Evolutionary conservation across 1,140 invertebrate genomes (phyloP), one percentile per base, ranked within the genome.

Genomic region (Macrosteles quadrilineatus): DNA sequence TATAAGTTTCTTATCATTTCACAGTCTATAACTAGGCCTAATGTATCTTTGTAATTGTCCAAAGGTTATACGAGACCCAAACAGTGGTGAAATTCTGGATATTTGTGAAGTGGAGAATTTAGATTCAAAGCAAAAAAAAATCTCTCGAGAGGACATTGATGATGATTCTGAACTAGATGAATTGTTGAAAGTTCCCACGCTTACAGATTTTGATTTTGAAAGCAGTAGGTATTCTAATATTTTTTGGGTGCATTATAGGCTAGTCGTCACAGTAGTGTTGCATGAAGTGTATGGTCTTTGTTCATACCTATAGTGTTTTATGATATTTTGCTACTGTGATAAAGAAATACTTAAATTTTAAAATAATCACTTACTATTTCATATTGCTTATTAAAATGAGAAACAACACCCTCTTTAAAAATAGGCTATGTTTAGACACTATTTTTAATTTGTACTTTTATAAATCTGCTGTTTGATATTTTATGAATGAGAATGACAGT

Each of bases 161-260:
- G 23, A 23, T 29, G 55, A 59, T n/a, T 27, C 55, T 14, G 55
- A 59, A 30, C 27, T 27, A 6, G 55, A 59, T 27, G 55, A 25
- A 12, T 27, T 59, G 4, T 4, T 11, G n/a, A 50, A 21, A 9
- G 4, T 21, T 21, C 47, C 47, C 4, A 19, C 21, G 6, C 27
- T 59, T 6, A 12, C 9, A 21, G 88, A 68, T 59, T 31, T 70
- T 57, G 82, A 87, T 73, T 83, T 85, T 72, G 88, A 87, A 1
- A 84, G 87, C 72, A 90, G 86, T 74, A 84, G 88, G 0, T 86
- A 85, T 76, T 94, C 92, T 82, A 93, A 91, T 0, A 87, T 90
- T 80, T 93, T 91, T 2, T 85, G 93, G 80, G 84, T 81, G 32
- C 79, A 91, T 73, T 84, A 86, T 40, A 6, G 36, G 36, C 6